Base-by-base conservation (phyloP, 2,797 vertebrate species). In the Knipowitschia caucasica region DNA sequence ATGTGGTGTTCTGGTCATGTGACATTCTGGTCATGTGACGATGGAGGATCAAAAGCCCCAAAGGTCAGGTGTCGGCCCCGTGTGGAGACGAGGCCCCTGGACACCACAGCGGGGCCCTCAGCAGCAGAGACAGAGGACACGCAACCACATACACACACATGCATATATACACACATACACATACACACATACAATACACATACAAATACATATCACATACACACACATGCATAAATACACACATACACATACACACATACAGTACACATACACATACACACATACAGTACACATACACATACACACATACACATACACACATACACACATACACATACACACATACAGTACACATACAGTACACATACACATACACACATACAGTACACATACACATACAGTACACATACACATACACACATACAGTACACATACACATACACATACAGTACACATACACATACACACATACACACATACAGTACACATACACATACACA, bases 61-160 rank as follows among this genome's bases (percentile, higher is more conserved):
- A 86, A 83, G 79, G 79, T 80, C 69, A 76, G 38, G 70, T 64
- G 61, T 74, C 77, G 77, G 75, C 76, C 70, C 72, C 64, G 61
- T 31, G 56, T 69, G 45, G 73, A 50, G 53, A 72, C 68, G 65
- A 53, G 57, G 61, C 77, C 64, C 59, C 57, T 47, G 47, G 77
- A 61, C 68, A 64, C 62, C 64, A 50, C 57, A 71, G 67, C 52
- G 50, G 67, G 56, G 23, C 35, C 50, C 50, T 62, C 35, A 21
- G 42, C 40, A 35, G 65, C 55, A 77, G 21, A n/a, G n/a, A n/a
- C 11, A 62, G 61, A 68, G 70, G 65, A 71, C 56, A 68, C 53
- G 54, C 45, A 52, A 38, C 25, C n/a, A 49, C 27, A 46, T 43
- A 45, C 26, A 59, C 39, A 42, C 10, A 23, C 5, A 35, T 15